Conservation (phyloP, 2,888 invertebrate species). For the Tachystola acroxantha region DNA sequence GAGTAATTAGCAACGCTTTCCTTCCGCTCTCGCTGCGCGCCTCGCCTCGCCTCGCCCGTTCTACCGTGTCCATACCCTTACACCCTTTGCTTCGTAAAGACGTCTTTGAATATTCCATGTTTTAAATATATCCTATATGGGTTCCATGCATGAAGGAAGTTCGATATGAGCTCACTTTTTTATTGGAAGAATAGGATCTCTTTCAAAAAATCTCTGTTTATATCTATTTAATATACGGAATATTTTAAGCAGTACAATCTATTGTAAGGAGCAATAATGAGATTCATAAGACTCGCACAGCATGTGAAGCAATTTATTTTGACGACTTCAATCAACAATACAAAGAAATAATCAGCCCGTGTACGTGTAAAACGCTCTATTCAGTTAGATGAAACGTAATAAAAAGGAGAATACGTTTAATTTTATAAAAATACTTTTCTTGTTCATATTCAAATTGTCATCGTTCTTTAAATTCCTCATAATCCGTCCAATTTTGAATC, state of each 20-base stretch:
- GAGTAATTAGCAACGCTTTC: slow-evolving; percentile 70
- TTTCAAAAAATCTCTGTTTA: too few relatives aligned
- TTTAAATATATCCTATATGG: too few relatives aligned
- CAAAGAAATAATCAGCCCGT: slow-evolving; percentile 38
- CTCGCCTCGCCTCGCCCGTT: slow-evolving; percentile 13
- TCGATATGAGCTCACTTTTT: too few relatives aligned
- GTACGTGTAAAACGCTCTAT: slow-evolving; percentile 4
- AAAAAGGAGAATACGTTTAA: slow-evolving; percentile 47
- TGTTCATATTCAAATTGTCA: slow-evolving; percentile 75
- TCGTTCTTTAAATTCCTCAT: slow-evolving; percentile 74
- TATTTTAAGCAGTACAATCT: too few relatives aligned
- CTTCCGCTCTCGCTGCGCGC: slow-evolving; percentile 47
- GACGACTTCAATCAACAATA: slow-evolving; percentile 30
- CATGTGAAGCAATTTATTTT: slow-evolving; percentile 28
- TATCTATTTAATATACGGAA: too few relatives aligned
- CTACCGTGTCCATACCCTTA: too few relatives aligned
- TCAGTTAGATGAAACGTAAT: slow-evolving; percentile 13
- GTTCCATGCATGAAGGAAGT: too few relatives aligned
- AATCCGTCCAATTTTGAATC: slow-evolving; percentile 75
- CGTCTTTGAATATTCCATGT: too few relatives aligned
- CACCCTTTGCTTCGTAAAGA: too few relatives aligned
- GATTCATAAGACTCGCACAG: slow-evolving; percentile 11
- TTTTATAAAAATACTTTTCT: slow-evolving; percentile 58
- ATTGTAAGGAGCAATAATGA: too few relatives aligned
- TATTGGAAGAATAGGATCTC: too few relatives aligned